These are phyloP conservation scores for Physocephala rufipes DNA, from an alignment of 2,888 invertebrate species.

Conservation along the genomic window DNA sequence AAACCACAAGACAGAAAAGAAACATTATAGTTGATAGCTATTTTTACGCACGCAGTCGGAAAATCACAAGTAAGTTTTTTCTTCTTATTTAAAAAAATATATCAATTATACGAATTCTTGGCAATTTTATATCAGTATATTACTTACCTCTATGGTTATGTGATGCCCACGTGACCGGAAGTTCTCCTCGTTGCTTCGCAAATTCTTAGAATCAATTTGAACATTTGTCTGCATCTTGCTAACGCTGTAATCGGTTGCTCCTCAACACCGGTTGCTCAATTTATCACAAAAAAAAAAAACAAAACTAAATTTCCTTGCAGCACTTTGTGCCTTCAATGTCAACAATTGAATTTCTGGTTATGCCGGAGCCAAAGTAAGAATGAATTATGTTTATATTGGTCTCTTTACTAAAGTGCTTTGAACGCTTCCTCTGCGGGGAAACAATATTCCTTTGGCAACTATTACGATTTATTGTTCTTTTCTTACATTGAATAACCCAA, in stretches of 20 bases:
- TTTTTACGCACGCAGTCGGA: background rate
- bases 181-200: constrained; percentile 73
- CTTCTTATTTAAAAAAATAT: background rate
- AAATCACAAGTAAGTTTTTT: background rate
- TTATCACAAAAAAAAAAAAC: background rate
- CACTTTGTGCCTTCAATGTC: background rate
- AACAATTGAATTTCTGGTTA: background rate
- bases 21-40: no score
- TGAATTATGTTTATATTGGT: background rate
- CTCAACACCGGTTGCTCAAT: constrained; percentile 12
- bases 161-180: constrained; percentile 66
- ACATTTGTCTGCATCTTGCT: constrained; percentile 79
- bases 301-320: background rate
- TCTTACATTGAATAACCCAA: background rate
- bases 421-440: background rate
- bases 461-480: background rate
- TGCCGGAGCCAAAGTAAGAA: background rate
- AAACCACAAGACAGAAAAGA: no score
- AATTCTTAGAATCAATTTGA: constrained; percentile 76
- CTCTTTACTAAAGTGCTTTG: background rate
- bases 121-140: background rate
- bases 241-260: constrained; percentile 51
- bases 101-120: constrained; percentile 5
- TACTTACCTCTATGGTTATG: constrained; percentile 65
- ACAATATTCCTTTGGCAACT: background rate